Conservation (phyloP, 2,888 invertebrate species). For the Aporophyla lueneburgensis region DNA sequence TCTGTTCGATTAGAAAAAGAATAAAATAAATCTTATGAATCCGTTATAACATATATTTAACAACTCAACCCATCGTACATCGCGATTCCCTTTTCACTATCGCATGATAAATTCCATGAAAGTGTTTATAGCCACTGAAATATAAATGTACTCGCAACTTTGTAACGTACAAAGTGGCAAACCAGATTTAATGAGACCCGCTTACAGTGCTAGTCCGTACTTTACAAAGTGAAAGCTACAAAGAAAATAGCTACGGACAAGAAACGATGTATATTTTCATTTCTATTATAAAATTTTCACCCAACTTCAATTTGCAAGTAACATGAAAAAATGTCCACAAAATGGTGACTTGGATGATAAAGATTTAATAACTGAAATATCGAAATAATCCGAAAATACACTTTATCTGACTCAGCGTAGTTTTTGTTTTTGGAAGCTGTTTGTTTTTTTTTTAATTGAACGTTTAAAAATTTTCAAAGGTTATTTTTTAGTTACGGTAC, state of each 20-base stretch:
- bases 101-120: constrained; percentile 28
- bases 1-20: background rate
- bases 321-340: background rate
- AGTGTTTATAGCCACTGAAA: constrained; percentile 31
- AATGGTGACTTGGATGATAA: background rate
- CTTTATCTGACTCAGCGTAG: no score
- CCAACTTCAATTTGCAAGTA: background rate
- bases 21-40: background rate
- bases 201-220: constrained; percentile 31
- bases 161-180: constrained; percentile 49
- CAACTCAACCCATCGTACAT: background rate
- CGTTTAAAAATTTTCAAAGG: no score
- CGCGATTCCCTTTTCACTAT: background rate
- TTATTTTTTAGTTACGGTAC: no score
- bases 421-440: no score
- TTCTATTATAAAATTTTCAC: constrained; percentile 17
- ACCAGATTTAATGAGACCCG: constrained; percentile 58
- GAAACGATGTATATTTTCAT: constrained; percentile 12
- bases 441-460: no score
- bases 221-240: constrained; percentile 36
- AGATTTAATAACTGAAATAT: constrained; percentile 1
- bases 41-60: background rate
- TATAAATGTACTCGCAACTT: constrained; percentile 40
- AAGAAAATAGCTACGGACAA: constrained; percentile 25
- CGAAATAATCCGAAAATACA: background rate